Base-by-base conservation (phyloP, 2,113 vertebrate species). In the Strix uralensis region DNA sequence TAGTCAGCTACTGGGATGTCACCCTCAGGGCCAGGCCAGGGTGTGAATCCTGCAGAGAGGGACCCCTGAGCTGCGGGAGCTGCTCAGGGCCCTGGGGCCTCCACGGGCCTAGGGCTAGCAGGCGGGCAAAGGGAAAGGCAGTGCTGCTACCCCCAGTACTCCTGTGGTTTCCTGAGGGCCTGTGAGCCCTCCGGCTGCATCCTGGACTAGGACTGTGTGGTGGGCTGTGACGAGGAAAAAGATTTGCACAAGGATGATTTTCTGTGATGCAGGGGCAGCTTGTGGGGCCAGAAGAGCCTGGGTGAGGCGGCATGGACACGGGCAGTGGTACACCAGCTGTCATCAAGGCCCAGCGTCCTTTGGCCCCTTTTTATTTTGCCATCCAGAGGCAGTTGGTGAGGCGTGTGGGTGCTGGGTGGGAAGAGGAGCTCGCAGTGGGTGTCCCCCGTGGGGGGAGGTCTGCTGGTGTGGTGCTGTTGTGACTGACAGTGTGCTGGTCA, bases 381-480 rank as follows among this genome's bases (percentile, higher is more conserved):
- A 7, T 25, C 11, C 47, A 59, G 73, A 27, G 4, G 32, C 21
- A 49, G 25, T 6, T 88, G 78, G 20, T 58, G 63, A 36, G 54
- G 40, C 55, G n/a, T 40, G 16, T 26, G 27, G 20, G 23, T 46
- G 55, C 23, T 2, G 5, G 78, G 20, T 17, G 40, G 40, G 29
- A 75, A 38, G 21, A 59, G 19, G 30, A 65, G 62, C 25, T 75
- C 10, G 3, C 11, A 1, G 4, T 2, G 34, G 11, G 20, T 1
- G 0, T 65, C 25, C 22, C 3, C 0, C 2, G 6, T 7, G 34
- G 29, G 34, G 59, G 32, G 18, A 71, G 34, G 16, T 20, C 81
- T 47, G 21, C 12, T 1, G 3, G 4, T 5, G 4, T 3, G 19
- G 17, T 4, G 2, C 57, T 40, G 36, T 19, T 0, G 0, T 46